A percentile compares a stretch with the other conserved stretches of the same genome.
Conservation (phyloP, 2,888 invertebrate genomes). For the Hypercompe scribonia region DNA sequence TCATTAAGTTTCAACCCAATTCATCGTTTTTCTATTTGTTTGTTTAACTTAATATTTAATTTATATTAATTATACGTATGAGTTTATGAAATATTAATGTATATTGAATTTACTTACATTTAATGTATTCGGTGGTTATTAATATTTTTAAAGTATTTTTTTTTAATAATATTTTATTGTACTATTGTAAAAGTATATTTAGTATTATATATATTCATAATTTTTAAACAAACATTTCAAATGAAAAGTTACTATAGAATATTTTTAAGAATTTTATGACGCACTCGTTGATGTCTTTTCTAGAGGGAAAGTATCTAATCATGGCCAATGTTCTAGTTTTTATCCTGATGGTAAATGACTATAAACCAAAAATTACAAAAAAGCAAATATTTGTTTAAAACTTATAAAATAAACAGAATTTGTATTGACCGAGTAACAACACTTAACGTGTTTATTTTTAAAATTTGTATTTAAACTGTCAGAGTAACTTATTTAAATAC, state of each 20-base stretch:
- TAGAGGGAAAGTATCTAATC: slow-evolving; percentile 33
- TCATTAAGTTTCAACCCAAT: slow-evolving; percentile 32
- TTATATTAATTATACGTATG: neutral
- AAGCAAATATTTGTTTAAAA: neutral
- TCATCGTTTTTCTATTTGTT: slow-evolving; percentile 26
- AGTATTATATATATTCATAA: neutral
- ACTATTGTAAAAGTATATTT: neutral
- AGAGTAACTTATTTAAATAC: slow-evolving; percentile 27
- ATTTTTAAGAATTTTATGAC: neutral
- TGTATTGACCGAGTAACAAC: neutral
- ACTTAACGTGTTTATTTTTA: slow-evolving; percentile 14
- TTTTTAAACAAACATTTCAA: neutral
- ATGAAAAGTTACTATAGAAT: neutral
- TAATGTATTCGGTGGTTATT: neutral
- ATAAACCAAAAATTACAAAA: neutral
- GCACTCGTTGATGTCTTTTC: slow-evolving; percentile 79
- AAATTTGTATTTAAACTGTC: slow-evolving; percentile 24
- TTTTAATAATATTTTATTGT: neutral
- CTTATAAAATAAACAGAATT: neutral
- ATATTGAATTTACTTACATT: neutral
- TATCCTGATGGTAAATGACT: neutral
- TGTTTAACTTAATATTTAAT: slow-evolving; percentile 23
- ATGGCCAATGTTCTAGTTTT: neutral
- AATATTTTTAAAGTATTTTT: neutral
- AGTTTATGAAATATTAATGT: neutral